Conservation (phyloP, 2,888 invertebrate genomes). For the Druceiella hillmani region DNA sequence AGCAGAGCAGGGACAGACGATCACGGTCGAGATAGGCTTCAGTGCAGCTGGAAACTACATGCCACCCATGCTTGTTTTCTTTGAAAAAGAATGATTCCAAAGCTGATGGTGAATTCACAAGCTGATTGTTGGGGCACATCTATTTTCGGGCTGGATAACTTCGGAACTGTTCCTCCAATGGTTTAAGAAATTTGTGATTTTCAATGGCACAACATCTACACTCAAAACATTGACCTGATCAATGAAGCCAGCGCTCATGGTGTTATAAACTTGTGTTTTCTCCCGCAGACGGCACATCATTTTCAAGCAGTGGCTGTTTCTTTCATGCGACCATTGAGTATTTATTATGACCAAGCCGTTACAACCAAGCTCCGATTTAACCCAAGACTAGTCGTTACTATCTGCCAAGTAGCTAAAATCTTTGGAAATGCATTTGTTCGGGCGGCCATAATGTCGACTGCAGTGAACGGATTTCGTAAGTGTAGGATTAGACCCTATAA, state of each 20-base stretch:
- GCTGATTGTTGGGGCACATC: no score
- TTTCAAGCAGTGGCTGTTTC: slow-evolving; percentile 26
- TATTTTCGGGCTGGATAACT: slow-evolving; percentile 13
- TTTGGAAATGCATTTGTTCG: slow-evolving; percentile 27
- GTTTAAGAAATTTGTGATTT: slow-evolving; percentile 13
- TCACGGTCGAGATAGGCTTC: slow-evolving; percentile 7
- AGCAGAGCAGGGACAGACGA: not conserved
- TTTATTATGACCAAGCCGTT: slow-evolving; percentile 24
- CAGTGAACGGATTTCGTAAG: slow-evolving; percentile 26
- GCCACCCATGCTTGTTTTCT: no score
- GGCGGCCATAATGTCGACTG: slow-evolving; percentile 25
- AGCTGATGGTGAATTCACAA: slow-evolving; percentile 15
- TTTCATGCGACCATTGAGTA: slow-evolving; percentile 25
- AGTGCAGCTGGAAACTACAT: slow-evolving; percentile 14
- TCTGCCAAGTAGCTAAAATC: slow-evolving; percentile 23
- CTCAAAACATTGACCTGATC: no score
- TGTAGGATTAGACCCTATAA: slow-evolving; percentile 27
- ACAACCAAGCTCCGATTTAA: slow-evolving; percentile 24
- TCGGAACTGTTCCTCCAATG: not conserved
- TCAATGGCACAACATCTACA: no score
- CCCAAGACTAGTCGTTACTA: slow-evolving; percentile 25
- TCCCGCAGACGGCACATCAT: slow-evolving; percentile 9
- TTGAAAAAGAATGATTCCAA: slow-evolving; percentile 9
- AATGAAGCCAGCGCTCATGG: slow-evolving; percentile 17
- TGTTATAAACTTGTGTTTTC: slow-evolving; percentile 10